These are phyloP conservation scores for Taenaris catops DNA, from an alignment of 2,888 invertebrate genomes.

Conservation along the genomic window DNA sequence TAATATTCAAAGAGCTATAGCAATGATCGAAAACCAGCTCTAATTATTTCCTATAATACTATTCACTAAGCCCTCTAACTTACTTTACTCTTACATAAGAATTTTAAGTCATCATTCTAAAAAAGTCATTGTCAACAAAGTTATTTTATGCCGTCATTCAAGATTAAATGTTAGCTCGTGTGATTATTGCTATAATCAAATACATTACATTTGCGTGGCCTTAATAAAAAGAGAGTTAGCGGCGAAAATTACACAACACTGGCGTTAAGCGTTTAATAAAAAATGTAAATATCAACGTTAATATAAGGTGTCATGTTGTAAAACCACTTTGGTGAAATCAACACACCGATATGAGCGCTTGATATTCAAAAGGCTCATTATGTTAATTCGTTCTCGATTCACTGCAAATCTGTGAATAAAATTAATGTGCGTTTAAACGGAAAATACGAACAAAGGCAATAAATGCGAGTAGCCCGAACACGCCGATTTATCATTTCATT, in stretches of 20 bases:
- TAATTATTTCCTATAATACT: too few relatives aligned
- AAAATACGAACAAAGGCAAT: slow-evolving; percentile 70
- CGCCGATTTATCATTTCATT: slow-evolving; percentile 66
- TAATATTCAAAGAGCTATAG: too few relatives aligned
- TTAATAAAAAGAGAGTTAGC: slow-evolving; percentile 7
- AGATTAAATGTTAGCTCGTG: too few relatives aligned
- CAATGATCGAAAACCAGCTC: too few relatives aligned
- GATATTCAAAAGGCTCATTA: slow-evolving; percentile 65
- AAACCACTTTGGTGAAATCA: slow-evolving; percentile 25
- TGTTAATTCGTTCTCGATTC: slow-evolving; percentile 70
- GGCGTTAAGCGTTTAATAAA: slow-evolving; percentile 13
- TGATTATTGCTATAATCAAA: too few relatives aligned
- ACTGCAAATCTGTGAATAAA: slow-evolving; percentile 69
- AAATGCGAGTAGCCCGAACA: slow-evolving; percentile 53
- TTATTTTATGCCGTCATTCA: too few relatives aligned
- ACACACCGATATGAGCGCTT: slow-evolving; percentile 34
- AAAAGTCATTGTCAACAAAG: too few relatives aligned
- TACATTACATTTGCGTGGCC: slow-evolving; percentile 2
- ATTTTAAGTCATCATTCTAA: too few relatives aligned
- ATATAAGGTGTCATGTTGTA: slow-evolving; percentile 25
- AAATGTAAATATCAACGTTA: slow-evolving; percentile 18
- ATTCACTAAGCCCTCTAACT: too few relatives aligned
- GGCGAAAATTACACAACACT: slow-evolving; percentile 7
- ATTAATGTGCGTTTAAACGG: slow-evolving; percentile 72
- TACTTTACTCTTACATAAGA: too few relatives aligned